Percentiles rank a stretch among this genome's conserved stretches.
Evolutionary conservation across 2,888 invertebrate genomes (phyloP).

Genomic region (Hanleya hanleyi): DNA sequence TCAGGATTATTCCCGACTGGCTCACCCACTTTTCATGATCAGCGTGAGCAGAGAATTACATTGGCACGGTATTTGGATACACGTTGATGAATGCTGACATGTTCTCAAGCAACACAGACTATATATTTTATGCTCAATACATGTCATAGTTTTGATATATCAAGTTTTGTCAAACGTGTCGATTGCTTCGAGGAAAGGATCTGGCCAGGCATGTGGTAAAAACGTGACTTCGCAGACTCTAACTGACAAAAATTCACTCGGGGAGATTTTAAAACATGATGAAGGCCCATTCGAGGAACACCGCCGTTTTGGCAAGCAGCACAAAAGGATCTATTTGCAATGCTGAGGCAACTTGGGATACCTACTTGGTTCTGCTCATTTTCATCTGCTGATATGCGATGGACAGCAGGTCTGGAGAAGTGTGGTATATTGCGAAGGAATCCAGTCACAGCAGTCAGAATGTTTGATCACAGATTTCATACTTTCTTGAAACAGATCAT

Average conservation of each 20-base stretch:
- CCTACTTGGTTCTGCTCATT: constrained; percentile 37
- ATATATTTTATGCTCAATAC: constrained; percentile 34
- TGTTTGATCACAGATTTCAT: no score
- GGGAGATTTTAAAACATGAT: constrained; percentile 22
- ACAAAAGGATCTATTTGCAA: constrained; percentile 35
- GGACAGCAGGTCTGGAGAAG: constrained; percentile 35
- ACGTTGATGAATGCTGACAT: constrained; percentile 25
- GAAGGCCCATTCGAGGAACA: constrained; percentile 27
- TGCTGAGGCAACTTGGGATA: no score
- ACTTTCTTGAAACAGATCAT: no score
- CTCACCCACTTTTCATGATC: not conserved
- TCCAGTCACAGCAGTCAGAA: constrained; percentile 37
- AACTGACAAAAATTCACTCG: not conserved
- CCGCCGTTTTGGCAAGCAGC: constrained; percentile 37
- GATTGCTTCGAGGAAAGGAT: constrained; percentile 20
- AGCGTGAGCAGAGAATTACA: not conserved
- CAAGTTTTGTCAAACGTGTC: constrained; percentile 13
- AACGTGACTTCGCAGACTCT: constrained; percentile 18
- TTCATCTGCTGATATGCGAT: constrained; percentile 37
- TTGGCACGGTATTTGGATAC: constrained; percentile 24
- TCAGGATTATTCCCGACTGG: not conserved
- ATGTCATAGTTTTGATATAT: constrained; percentile 22
- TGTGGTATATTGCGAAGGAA: constrained; percentile 31
- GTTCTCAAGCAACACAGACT: constrained; percentile 28
- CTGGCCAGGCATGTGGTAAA: not conserved